Conservation (phyloP, 2,113 vertebrate genomes). For the Scortum barcoo region DNA sequence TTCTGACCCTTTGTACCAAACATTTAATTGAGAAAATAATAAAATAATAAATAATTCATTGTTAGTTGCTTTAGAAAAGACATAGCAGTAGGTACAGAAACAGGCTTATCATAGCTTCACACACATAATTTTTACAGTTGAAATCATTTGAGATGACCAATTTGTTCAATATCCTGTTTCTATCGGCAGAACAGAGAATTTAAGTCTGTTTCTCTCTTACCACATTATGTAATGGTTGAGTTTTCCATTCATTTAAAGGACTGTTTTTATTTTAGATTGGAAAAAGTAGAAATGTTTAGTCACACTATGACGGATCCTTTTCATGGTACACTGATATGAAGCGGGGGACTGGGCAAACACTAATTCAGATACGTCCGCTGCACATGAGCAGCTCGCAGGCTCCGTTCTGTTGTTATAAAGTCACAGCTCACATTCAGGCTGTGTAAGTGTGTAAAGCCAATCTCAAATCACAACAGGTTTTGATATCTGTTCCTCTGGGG, state of each 20-base stretch:
- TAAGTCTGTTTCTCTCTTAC: not conserved
- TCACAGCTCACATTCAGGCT: not conserved
- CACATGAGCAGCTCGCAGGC: not conserved
- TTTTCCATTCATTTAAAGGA: not conserved
- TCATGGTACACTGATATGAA: not conserved
- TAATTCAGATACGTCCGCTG: not conserved
- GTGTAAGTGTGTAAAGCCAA: not conserved
- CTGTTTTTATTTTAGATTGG: not conserved
- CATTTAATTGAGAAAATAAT: too few species aligned
- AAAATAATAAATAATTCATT: too few species aligned
- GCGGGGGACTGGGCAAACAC: not conserved
- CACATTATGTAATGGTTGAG: not conserved
- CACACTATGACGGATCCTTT: not conserved
- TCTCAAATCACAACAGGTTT: not conserved
- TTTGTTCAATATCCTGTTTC: not conserved
- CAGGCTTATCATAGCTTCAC: too few species aligned
- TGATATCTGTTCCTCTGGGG: not conserved
- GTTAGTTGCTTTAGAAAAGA: not conserved
- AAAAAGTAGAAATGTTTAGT: slow-evolving; percentile 6
- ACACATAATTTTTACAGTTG: too few species aligned
- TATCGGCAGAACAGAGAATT: not conserved
- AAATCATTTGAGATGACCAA: not conserved
- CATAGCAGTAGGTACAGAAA: too few species aligned
- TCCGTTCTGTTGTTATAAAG: not conserved
- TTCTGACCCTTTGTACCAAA: too few species aligned